Evolutionary conservation across 2,797 vertebrate genomes (phyloP).

Genomic region (Hydrolagus colliei): DNA sequence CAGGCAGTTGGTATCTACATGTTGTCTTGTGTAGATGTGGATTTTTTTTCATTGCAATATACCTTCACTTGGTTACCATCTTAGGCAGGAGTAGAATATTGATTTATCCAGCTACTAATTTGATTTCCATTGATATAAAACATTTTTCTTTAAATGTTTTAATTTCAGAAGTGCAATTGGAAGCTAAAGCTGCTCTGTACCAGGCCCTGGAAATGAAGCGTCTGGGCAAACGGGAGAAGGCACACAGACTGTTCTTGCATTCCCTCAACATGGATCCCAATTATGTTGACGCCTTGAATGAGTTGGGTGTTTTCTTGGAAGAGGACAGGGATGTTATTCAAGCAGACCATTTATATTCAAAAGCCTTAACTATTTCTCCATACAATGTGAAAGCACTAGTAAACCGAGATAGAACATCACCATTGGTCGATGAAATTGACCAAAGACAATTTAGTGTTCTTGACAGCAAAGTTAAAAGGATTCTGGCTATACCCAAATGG

Average conservation of each 20-base stretch:
- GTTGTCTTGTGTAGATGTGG: not conserved
- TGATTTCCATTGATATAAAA: not conserved
- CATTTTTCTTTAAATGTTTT: not conserved
- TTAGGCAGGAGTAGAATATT: too few species aligned
- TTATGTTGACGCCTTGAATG: constrained; percentile 82
- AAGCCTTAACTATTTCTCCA: constrained; percentile 79
- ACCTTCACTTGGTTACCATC: too few species aligned
- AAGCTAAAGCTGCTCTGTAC: constrained; percentile 79
- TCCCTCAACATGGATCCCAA: constrained; percentile 86
- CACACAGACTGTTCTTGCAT: constrained; percentile 84
- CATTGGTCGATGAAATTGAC: constrained; percentile 91
- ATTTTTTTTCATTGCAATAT: too few species aligned
- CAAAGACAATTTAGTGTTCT: constrained; percentile 87
- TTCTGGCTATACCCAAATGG: constrained; percentile 93
- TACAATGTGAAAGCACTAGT: constrained; percentile 78
- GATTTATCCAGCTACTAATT: too few species aligned
- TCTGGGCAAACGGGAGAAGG: constrained; percentile 82
- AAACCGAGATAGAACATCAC: constrained; percentile 80
- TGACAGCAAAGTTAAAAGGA: constrained; percentile 82
- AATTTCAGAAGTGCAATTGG: constrained; percentile 66
- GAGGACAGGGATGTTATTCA: constrained; percentile 90
- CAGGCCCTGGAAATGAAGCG: constrained; percentile 92
- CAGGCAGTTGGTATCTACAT: too few species aligned
- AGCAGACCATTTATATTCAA: constrained; percentile 87
- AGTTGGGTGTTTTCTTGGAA: constrained; percentile 85